A percentile compares a stretch with the other conserved stretches of the same genome.
Conservation (phyloP, 2,797 vertebrate species). For the Pipistrellus pygmaeus region DNA sequence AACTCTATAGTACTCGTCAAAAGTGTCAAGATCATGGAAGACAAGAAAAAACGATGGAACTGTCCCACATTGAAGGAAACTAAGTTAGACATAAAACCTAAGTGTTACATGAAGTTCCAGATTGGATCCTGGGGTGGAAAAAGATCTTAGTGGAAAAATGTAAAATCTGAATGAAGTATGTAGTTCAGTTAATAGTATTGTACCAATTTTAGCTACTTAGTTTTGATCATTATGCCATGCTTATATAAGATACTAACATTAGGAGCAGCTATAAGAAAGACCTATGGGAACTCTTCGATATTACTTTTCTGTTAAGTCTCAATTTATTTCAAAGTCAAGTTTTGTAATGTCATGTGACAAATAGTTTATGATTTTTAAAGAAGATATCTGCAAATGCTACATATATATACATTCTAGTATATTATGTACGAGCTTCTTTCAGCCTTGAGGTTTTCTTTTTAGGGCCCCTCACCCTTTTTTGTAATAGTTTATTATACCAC, state of each 20-base stretch:
- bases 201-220: neutral
- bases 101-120: neutral
- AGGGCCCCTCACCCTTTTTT: neutral
- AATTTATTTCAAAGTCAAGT: conserved; percentile 26
- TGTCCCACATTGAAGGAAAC: neutral
- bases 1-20: neutral
- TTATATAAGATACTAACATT: neutral
- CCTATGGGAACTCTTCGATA: neutral
- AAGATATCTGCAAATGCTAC: neutral
- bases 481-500: neutral
- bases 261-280: neutral
- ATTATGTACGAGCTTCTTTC: neutral
- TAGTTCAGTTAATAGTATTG: neutral
- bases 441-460: conserved; percentile 23
- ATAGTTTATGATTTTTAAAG: neutral
- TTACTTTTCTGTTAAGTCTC: conserved; percentile 53
- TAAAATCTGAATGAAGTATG: neutral
- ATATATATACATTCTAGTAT: neutral
- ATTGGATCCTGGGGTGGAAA: neutral
- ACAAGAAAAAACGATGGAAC: neutral
- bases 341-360: neutral
- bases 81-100: neutral
- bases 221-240: neutral
- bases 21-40: neutral
- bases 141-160: neutral